A percentile compares a stretch with the other conserved stretches of the same genome.
phyloP scores from a whole-genome alignment of 2,888 invertebrate genomes.

The Poecilobothrus nobilitatus region DNA sequence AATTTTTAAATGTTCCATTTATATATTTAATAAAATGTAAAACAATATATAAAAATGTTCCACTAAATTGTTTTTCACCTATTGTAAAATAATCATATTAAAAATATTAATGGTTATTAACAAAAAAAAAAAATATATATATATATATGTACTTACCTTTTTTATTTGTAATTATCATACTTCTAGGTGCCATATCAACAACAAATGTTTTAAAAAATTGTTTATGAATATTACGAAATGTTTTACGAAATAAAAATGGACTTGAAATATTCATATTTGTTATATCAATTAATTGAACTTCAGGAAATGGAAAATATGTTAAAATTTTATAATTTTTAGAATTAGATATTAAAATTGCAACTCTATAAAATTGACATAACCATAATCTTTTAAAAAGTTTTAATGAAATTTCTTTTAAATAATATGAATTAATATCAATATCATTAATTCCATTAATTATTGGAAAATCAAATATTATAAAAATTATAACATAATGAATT shows the following conservation, averaged over 20 bases:
- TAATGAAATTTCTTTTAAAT: background rate
- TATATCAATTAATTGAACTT: background rate
- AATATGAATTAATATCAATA: background rate
- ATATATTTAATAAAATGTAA: background rate
- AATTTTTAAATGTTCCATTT: background rate
- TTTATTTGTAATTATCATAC: background rate
- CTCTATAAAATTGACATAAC: background rate
- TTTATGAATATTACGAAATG: background rate
- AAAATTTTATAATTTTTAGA: background rate
- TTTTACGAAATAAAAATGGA: background rate
- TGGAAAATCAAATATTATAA: background rate
- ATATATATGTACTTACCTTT: background rate
- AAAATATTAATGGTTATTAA: too few species aligned
- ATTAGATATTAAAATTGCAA: background rate
- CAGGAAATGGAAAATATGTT: background rate
- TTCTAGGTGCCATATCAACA: background rate
- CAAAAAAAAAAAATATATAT: too few species aligned
- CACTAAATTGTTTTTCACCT: background rate
- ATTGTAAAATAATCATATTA: background rate
- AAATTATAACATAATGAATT: background rate
- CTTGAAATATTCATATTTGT: background rate
- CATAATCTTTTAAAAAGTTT: background rate
- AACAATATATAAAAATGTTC: background rate
- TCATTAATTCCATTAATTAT: background rate
- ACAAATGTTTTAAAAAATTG: background rate